These are phyloP conservation scores for Crepidodera aurea DNA, from an alignment of 2,888 invertebrate genomes.

Conservation along the genomic window DNA sequence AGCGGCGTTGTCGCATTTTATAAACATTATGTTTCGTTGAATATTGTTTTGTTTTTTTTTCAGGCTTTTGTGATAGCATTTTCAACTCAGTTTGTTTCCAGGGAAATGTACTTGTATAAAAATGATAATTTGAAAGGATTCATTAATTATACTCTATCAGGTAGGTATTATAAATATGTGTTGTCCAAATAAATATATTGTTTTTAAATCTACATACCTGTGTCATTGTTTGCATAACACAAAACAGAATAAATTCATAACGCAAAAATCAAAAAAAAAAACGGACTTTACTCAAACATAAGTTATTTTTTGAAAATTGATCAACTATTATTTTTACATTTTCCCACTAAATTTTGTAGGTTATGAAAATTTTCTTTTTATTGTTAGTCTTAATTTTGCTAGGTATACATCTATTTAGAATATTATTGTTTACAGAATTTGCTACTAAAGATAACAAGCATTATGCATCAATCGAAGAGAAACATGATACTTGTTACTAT, in stretches of 20 bases:
- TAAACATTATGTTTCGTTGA: not conserved
- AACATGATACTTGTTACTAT: constrained; percentile 54
- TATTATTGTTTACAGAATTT: constrained; percentile 43
- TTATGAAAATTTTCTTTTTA: too few species aligned
- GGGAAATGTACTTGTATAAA: constrained; percentile 41
- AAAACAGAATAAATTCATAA: too few species aligned
- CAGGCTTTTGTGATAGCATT: constrained; percentile 53
- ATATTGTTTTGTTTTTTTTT: constrained; percentile 24
- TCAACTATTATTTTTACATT: too few species aligned
- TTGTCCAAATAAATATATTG: too few species aligned
- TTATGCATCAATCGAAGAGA: constrained; percentile 6
- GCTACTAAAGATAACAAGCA: constrained; percentile 41
- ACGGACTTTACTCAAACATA: too few species aligned
- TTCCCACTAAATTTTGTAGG: too few species aligned
- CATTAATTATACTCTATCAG: constrained; percentile 46
- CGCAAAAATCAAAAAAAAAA: too few species aligned
- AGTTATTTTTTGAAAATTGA: too few species aligned
- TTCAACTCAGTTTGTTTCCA: constrained; percentile 50
- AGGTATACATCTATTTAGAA: too few species aligned
- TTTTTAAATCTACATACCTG: too few species aligned
- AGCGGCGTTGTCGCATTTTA: not conserved
- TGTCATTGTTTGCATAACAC: too few species aligned
- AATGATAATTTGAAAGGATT: constrained; percentile 37
- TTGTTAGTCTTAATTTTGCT: too few species aligned
- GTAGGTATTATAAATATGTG: constrained; percentile 31